Evolutionary conservation across 2,113 vertebrate genomes (phyloP).

Genomic region (Tyto alba): DNA sequence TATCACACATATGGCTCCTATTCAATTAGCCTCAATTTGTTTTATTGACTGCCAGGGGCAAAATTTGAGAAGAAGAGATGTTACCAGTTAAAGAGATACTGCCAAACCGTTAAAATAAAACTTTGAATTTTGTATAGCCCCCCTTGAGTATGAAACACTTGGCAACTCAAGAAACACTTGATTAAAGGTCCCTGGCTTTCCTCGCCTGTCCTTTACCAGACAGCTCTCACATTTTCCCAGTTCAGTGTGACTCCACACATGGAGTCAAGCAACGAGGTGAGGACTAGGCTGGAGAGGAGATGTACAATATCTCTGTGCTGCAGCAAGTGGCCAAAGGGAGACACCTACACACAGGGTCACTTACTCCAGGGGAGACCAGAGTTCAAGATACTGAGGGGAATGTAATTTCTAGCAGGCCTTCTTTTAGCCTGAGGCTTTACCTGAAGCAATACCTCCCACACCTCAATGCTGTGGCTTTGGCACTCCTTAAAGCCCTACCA

Average conservation of each 20-base stretch:
- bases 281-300: background rate
- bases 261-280: background rate
- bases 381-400: background rate
- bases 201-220: background rate
- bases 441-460: background rate
- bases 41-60: conserved; percentile 40
- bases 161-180: background rate
- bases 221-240: background rate
- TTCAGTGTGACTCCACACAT: accelerated
- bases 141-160: background rate
- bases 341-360: background rate
- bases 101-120: background rate
- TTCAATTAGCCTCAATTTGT: conserved; percentile 57
- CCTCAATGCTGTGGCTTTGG: background rate
- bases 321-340: background rate
- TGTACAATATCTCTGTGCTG: accelerated
- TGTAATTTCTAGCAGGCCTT: background rate
- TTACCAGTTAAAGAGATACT: conserved; percentile 26
- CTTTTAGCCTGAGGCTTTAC: background rate
- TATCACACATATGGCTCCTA: conserved; percentile 53
- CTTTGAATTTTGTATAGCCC: background rate
- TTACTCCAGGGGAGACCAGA: background rate
- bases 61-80: conserved; percentile 26
- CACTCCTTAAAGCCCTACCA: background rate
- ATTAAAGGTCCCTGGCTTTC: background rate